Evolutionary conservation across 2,888 invertebrate species (phyloP), one percentile per base, ranked within the genome.

Genomic region (Drosophila leonis): DNA sequence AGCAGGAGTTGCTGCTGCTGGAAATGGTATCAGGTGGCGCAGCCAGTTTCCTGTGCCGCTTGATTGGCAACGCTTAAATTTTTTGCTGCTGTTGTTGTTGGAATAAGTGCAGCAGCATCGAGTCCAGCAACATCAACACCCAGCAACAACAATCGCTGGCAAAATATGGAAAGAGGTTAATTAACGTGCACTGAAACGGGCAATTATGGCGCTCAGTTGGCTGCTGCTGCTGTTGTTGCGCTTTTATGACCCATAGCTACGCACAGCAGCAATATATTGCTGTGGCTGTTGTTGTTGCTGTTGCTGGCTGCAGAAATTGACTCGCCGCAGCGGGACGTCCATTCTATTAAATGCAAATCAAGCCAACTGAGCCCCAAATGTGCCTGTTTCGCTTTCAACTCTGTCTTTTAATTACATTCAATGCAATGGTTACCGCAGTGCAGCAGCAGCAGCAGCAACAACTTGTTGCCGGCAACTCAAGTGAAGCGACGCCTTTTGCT

Each of bases 141-240:
- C 39, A 63, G 2, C 64, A 70, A 18, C 72, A 75, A 55, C 68
- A 69, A 67, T 69, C 62, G 59, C 64, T 66, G 78, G 67, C 73
- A 70, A 83, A 83, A 81, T 87, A 84, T 85, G 88, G 77, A 85
- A 85, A 85, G 89, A 91, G 91, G 91, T 91, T 91, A 90, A 91
- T 90, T 90, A 91, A 91, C 91, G 84, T 89, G 84, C 88, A 85
- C 81, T 89, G 87, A 89, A 87, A 85, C 84, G 83, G 84, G 89
- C 88, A 89, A 85, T 85, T 85, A 85, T 89, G 87, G 87, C 82
- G 89, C 89, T 80, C 86, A 68, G 72, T 65, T 73, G 73, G 62
- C 54, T 59, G 62, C 24, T 62, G 69, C 41, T 52, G 59, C 44
- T 62, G 62, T 15, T 59, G 69, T 37, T 59, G 86, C 65, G 65